phyloP scores from a whole-genome alignment of 2,888 invertebrate genomes.

The Loripinus fragilis region DNA sequence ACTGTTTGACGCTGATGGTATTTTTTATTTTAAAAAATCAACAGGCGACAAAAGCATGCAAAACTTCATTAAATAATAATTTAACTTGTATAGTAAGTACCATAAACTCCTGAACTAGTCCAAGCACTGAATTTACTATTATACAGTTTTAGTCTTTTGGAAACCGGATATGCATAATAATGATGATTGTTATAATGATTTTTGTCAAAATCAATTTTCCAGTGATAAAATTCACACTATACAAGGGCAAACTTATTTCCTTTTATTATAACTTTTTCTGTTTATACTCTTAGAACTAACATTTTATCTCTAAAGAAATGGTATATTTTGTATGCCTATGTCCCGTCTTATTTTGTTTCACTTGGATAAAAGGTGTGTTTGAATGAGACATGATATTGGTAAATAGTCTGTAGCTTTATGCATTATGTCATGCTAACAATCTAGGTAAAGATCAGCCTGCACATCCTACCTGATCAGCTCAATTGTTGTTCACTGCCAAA shows the following conservation, averaged over 20 bases:
- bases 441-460: too few relatives aligned
- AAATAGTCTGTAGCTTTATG: background rate
- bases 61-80: too few relatives aligned
- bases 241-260: background rate
- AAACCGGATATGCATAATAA: conserved; percentile 18
- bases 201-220: background rate
- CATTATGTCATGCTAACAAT: too few relatives aligned
- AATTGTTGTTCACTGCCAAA: too few relatives aligned
- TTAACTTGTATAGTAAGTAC: too few relatives aligned
- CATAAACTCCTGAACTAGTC: too few relatives aligned
- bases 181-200: background rate
- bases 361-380: background rate
- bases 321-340: background rate
- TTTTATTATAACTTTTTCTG: background rate
- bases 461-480: too few relatives aligned
- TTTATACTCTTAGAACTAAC: background rate
- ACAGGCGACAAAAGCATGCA: too few relatives aligned
- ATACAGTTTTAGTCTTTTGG: too few relatives aligned
- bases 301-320: background rate
- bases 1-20: too few relatives aligned
- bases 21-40: too few relatives aligned
- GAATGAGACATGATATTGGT: background rate
- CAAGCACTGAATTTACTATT: too few relatives aligned
- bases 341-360: background rate
- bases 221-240: background rate